phyloP scores from a whole-genome alignment of 2,888 invertebrate species.

The Drosophila pseudotalamancana region DNA sequence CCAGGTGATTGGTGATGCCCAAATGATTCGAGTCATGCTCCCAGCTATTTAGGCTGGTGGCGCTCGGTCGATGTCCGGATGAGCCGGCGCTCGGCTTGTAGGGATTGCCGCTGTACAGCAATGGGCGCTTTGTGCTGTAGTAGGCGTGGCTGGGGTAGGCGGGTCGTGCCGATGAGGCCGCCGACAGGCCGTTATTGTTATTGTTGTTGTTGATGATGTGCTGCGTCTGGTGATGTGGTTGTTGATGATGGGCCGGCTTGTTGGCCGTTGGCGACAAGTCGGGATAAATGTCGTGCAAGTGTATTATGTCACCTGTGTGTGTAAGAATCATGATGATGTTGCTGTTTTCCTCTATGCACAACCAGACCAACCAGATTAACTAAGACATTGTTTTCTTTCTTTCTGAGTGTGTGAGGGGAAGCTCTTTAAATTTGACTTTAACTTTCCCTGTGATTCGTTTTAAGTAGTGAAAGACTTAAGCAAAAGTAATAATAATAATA shows the following conservation, averaged over 20 bases:
- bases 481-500: slow-evolving; percentile 54
- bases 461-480: slow-evolving; percentile 32
- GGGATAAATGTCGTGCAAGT: slow-evolving; percentile 84
- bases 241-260: slow-evolving; percentile 59
- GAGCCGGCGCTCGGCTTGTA: slow-evolving; percentile 66
- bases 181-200: slow-evolving; percentile 51
- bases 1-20: slow-evolving; percentile 83
- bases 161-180: slow-evolving; percentile 49
- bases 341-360: slow-evolving; percentile 48
- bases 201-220: slow-evolving; percentile 33
- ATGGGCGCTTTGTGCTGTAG: slow-evolving; percentile 79
- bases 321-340: slow-evolving; percentile 64
- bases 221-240: slow-evolving; percentile 36
- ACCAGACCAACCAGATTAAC: slow-evolving; percentile 6
- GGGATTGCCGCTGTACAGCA: slow-evolving; percentile 51
- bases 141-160: slow-evolving; percentile 57
- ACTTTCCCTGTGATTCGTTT: slow-evolving; percentile 45
- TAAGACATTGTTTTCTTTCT: neutral
- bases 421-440: slow-evolving; percentile 32
- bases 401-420: neutral
- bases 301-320: slow-evolving; percentile 85
- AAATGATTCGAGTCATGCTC: slow-evolving; percentile 82
- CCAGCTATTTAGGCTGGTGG: slow-evolving; percentile 70
- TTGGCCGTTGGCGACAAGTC: slow-evolving; percentile 76
- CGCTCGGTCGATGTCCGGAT: slow-evolving; percentile 38